Evolutionary conservation across 2,113 vertebrate genomes (phyloP), one percentile per base, ranked within the genome.

Genomic region (Saguinus imperator): DNA sequence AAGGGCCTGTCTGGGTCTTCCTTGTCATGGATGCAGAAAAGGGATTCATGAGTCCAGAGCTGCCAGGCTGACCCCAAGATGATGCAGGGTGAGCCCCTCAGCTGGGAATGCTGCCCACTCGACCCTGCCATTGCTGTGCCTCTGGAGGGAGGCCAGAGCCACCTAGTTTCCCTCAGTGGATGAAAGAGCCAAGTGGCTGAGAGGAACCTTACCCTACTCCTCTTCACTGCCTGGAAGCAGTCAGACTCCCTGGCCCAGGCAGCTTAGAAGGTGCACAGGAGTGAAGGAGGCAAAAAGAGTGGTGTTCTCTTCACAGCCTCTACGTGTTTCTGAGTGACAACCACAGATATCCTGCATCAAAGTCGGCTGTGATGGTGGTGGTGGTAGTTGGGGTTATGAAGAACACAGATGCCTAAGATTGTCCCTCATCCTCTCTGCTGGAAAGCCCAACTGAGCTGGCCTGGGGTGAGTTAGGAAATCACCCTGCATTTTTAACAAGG

Each of bases 21-120:
- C 29, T 17, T 23, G 12, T 68, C 70, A 20, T 1, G 5, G 29
- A 32, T 32, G 17, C 68, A 55, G 75, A 94, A 20, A 76, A 29
- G 43, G 6, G 3, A 79, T 52, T 50, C 35, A 3, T 0, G 29
- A 81, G 14, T 5, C 81, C 48, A 29, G 16, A 35, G 35, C 61
- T 68, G 18, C 40, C 32, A 13, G n/a, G 21, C 48, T 29, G 29
- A 29, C 21, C 43, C n/a, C 0, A 0, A 89, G 50, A 11, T 32
- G 50, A 92, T 23, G 23, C 57, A 45, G 76, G 76, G 52, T 5
- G 45, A 92, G 21, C 27, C 29, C 82, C 40, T 77, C 66, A 23
- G 66, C 17, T 0, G 0, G 50, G 64, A 27, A 29, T 11, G 6
- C 70, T 3, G 6, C 58, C 64, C 16, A 1, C 37, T 29, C 0